A percentile compares a stretch with the other conserved stretches of the same genome.
phyloP scores from a whole-genome alignment of 2,888 invertebrate species.

The Drosophila pullipes region DNA sequence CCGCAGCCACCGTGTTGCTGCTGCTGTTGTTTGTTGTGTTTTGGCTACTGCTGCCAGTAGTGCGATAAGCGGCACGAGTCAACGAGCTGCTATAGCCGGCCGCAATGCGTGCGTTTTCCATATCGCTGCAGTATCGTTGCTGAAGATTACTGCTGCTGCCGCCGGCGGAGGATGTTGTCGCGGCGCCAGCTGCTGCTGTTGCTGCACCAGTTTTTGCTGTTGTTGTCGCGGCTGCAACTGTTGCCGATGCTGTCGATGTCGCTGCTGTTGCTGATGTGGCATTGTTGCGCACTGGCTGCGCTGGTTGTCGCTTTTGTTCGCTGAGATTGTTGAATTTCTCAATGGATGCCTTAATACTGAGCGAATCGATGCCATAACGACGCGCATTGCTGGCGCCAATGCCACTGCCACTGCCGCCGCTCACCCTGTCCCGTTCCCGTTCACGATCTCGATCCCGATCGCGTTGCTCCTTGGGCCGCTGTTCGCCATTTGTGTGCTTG shows the following conservation, averaged over 20 bases:
- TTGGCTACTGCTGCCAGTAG: slow-evolving; percentile 20
- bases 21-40: not conserved
- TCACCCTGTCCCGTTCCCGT: slow-evolving; percentile 24
- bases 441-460: slow-evolving; percentile 35
- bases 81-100: slow-evolving; percentile 77
- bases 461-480: slow-evolving; percentile 39
- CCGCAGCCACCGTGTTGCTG: slow-evolving; percentile 10
- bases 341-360: slow-evolving; percentile 83
- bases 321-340: slow-evolving; percentile 84
- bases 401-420: slow-evolving; percentile 13
- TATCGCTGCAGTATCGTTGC: slow-evolving; percentile 67
- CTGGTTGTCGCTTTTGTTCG: slow-evolving; percentile 81
- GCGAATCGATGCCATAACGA: slow-evolving; percentile 79
- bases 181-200: slow-evolving; percentile 1
- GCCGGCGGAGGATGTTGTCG: slow-evolving; percentile 5
- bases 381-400: slow-evolving; percentile 47
- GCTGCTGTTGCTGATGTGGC: slow-evolving; percentile 11
- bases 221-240: not conserved
- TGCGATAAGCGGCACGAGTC: slow-evolving; percentile 80
- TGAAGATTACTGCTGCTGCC: slow-evolving; percentile 84
- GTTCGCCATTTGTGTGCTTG: slow-evolving; percentile 81
- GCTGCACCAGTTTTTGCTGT: not conserved
- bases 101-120: slow-evolving; percentile 64
- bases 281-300: slow-evolving; percentile 17
- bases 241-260: slow-evolving; percentile 8